These are phyloP conservation scores for Lordiphosa collinella DNA, from an alignment of 1,140 invertebrate genomes.

Conservation along the genomic window DNA sequence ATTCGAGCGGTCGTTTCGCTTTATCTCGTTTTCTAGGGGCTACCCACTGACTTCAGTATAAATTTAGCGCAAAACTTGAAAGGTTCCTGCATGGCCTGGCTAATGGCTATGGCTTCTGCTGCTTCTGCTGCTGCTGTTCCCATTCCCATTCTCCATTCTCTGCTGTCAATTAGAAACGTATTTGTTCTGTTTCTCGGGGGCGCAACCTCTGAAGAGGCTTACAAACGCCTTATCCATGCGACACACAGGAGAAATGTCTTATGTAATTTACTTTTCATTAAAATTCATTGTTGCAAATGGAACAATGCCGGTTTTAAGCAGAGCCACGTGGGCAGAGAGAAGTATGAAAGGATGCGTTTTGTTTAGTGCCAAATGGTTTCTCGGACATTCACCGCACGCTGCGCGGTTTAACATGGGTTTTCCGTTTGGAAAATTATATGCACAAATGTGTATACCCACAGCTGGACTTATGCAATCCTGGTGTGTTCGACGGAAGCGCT, in stretches of 20 bases:
- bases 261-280: constrained; percentile 69
- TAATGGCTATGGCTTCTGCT: constrained; percentile 60
- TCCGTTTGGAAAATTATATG: constrained; percentile 50
- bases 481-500: constrained; percentile 36
- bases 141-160: constrained; percentile 1
- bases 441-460: constrained; percentile 50
- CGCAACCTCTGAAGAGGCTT: constrained; percentile 74
- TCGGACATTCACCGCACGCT: constrained; percentile 64
- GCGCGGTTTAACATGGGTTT: constrained; percentile 23
- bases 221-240: constrained; percentile 49
- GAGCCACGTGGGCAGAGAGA: constrained; percentile 44
- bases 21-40: too few relatives aligned
- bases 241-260: constrained; percentile 37
- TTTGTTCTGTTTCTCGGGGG: constrained; percentile 22
- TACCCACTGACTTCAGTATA: constrained; percentile 59
- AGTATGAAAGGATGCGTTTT: constrained; percentile 30
- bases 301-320: constrained; percentile 30
- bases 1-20: too few relatives aligned
- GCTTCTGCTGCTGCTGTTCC: too few relatives aligned
- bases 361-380: constrained; percentile 55
- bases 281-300: constrained; percentile 49
- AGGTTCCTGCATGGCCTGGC: constrained; percentile 22
- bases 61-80: constrained; percentile 49
- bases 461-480: constrained; percentile 48
- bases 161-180: constrained; percentile 50